Evolutionary conservation across 2,888 invertebrate species (phyloP), one percentile per base, ranked within the genome.

Genomic region (Thereva nobilitata): DNA sequence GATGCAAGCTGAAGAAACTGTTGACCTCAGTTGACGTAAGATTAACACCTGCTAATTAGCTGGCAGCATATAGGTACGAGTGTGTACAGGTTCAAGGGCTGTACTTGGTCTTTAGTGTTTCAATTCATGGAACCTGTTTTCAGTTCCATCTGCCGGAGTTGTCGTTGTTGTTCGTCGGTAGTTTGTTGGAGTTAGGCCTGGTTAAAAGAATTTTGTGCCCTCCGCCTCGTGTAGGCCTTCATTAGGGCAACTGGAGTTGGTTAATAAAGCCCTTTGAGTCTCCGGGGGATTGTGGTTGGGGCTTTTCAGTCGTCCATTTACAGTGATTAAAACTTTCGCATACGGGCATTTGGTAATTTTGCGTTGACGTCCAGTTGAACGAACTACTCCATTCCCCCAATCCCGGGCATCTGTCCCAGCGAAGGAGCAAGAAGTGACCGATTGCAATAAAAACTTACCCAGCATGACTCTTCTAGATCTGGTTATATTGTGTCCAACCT

Each of bases 11-110:
- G 12, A 47, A 47, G 37, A 44, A 59, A 59, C 57, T 59, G 37
- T 59, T 59, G 47, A 59, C 57, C 57, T 37, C 57, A 34, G 47
- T 59, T 59, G 57, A 59, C 57, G 45, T 35, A 38, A 59, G 47
- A 59, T 59, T 59, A 59, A 59, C 57, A 59, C 57, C 57, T 59
- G 57, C 57, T 59, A 59, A 59, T 59, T 59, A 59, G 47, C 57
- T 59, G 5, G 37, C 12, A 47, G 47, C 12, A 47, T 59, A 35
- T 37, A 42, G 41, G 57, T 59, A 59, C 45, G 7, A 35, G n/a
- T 23, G 56, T 35, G 44, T 56, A 44, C 56, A 38, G 7, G 23
- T 23, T 23, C 9, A 53, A 44, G 1, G 40, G 9, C n/a, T 10
- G 47, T n/a, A n/a, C 45, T 5, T 4, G 9, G 4, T 5, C 12